Evolutionary conservation across 2,797 vertebrate genomes (phyloP).

Genomic region (Oceanodroma leucorhoa): DNA sequence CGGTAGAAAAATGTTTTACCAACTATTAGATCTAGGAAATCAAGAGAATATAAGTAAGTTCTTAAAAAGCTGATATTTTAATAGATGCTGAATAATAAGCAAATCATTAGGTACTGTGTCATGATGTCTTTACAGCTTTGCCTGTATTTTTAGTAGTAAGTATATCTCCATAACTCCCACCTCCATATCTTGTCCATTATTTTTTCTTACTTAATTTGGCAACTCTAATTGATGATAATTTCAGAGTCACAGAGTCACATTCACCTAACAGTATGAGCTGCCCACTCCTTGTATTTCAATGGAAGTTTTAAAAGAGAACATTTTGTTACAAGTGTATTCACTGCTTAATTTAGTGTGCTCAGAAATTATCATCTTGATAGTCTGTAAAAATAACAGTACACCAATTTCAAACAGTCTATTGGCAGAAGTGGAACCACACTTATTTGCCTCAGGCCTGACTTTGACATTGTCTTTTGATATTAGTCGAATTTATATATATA

Average conservation of each 20-base stretch:
- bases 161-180: slow-evolving; percentile 26
- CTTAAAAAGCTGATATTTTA: slow-evolving; percentile 39
- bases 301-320: slow-evolving; percentile 26
- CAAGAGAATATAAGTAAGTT: background rate
- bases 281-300: slow-evolving; percentile 26
- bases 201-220: slow-evolving; percentile 43
- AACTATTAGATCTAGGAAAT: background rate
- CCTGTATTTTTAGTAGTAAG: slow-evolving; percentile 58
- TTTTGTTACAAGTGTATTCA: slow-evolving; percentile 33
- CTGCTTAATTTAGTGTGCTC: slow-evolving; percentile 3
- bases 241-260: slow-evolving; percentile 26
- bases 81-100: slow-evolving; percentile 43
- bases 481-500: background rate
- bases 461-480: background rate
- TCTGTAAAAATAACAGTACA: slow-evolving; percentile 5
- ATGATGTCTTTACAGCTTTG: slow-evolving; percentile 43
- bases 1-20: background rate
- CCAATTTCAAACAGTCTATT: background rate
- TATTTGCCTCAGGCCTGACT: background rate
- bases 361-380: background rate
- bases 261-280: background rate
- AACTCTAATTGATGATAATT: slow-evolving; percentile 41
- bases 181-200: slow-evolving; percentile 47
- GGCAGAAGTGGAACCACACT: background rate
- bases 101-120: slow-evolving; percentile 39